These are phyloP conservation scores for Catagonus wagneri DNA, from an alignment of 2,113 vertebrate genomes.

Conservation along the genomic window DNA sequence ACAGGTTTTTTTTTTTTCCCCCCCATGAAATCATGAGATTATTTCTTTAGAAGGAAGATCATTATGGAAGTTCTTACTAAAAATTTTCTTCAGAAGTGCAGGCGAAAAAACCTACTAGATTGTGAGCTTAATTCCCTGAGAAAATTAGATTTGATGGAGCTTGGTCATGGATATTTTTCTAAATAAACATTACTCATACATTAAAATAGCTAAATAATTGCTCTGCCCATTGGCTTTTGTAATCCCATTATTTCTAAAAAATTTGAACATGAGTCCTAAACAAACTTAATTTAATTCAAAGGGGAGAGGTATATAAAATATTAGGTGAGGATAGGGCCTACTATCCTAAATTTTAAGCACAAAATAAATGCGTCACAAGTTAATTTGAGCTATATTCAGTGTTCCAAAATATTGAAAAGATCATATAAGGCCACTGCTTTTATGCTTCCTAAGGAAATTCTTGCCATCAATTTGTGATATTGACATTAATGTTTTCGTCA, in stretches of 20 bases:
- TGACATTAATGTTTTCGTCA: not conserved
- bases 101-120: not conserved
- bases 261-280: conserved; percentile 21
- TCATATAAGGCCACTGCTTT: not conserved
- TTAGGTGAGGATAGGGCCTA: not conserved
- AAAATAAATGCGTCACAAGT: conserved; percentile 38
- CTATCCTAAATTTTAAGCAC: not conserved
- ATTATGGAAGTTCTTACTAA: conserved; percentile 50
- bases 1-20: not conserved
- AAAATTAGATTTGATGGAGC: conserved; percentile 61
- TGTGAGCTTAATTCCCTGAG: conserved; percentile 16
- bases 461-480: not conserved
- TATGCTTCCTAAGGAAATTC: not conserved
- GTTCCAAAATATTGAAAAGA: not conserved
- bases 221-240: conserved; percentile 54
- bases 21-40: conserved; percentile 45
- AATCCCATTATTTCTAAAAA: conserved; percentile 44
- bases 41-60: conserved; percentile 49
- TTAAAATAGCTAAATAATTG: conserved; percentile 66
- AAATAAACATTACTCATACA: conserved; percentile 55
- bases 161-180: conserved; percentile 52
- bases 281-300: conserved; percentile 45
- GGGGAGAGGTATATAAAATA: conserved; percentile 13
- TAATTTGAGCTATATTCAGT: not conserved
- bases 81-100: not conserved